Evolutionary conservation across 2,797 vertebrate genomes (phyloP).

Genomic region (Sylvilagus floridanus): DNA sequence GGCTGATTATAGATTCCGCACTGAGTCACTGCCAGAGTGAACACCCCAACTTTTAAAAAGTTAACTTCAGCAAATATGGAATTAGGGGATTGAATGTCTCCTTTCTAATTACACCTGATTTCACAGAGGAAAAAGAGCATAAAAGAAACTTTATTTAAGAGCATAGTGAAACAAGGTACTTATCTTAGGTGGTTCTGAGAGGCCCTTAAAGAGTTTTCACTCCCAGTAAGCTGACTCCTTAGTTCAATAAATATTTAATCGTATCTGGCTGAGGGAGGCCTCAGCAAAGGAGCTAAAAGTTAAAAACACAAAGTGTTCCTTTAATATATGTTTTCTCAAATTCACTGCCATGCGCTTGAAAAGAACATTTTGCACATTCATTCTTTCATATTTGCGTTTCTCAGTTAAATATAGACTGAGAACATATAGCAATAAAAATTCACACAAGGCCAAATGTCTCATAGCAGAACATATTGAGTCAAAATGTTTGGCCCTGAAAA

Average conservation of each 20-base stretch:
- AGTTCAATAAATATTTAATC: slow-evolving; percentile 32
- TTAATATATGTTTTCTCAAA: slow-evolving; percentile 68
- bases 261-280: not conserved
- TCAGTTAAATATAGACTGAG: slow-evolving; percentile 74
- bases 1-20: slow-evolving; percentile 43
- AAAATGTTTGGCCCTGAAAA: slow-evolving; percentile 77
- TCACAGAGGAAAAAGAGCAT: slow-evolving; percentile 40
- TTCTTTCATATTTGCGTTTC: slow-evolving; percentile 34
- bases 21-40: not conserved
- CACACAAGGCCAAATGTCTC: slow-evolving; percentile 31
- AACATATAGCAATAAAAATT: slow-evolving; percentile 69
- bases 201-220: slow-evolving; percentile 53
- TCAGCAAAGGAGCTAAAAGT: not conserved
- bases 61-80: slow-evolving; percentile 67
- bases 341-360: slow-evolving; percentile 50
- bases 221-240: slow-evolving; percentile 61
- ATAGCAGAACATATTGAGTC: slow-evolving; percentile 71
- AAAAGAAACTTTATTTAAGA: slow-evolving; percentile 51
- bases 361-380: slow-evolving; percentile 37
- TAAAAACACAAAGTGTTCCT: slow-evolving; percentile 40
- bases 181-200: not conserved
- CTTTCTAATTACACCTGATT: slow-evolving; percentile 58
- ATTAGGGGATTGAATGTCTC: slow-evolving; percentile 42
- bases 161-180: not conserved
- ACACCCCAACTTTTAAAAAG: slow-evolving; percentile 54